phyloP scores from a whole-genome alignment of 2,113 vertebrate genomes.

The Neolamprologus caudopunctatus region DNA sequence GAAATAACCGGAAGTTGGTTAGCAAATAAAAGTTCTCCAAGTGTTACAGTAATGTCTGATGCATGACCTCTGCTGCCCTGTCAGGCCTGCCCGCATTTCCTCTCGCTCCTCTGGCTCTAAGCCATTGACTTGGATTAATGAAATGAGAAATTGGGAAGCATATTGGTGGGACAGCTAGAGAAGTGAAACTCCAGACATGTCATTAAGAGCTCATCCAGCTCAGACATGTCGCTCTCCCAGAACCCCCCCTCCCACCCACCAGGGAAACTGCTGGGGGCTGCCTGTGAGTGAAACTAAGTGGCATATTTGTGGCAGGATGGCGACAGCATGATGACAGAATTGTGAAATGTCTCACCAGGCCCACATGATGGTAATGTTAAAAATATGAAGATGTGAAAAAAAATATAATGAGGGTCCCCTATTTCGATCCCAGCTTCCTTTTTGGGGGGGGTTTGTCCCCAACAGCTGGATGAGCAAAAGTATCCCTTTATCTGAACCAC shows the following conservation, averaged over 20 bases:
- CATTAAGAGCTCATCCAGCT: background rate
- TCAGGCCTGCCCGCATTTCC: background rate
- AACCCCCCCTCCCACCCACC: background rate
- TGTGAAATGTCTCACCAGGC: background rate
- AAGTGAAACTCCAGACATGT: background rate
- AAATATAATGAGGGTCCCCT: background rate
- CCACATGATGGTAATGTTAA: background rate
- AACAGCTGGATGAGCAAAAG: background rate
- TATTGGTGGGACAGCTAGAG: background rate
- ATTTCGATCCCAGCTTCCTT: background rate
- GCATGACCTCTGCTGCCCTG: background rate
- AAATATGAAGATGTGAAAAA: background rate
- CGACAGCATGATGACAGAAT: background rate
- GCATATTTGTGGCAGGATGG: background rate
- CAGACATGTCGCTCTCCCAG: background rate
- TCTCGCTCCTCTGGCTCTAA: background rate
- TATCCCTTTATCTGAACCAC: background rate
- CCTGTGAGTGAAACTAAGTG: background rate
- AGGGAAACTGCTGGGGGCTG: background rate
- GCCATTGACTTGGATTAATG: background rate
- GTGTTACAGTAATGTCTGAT: background rate
- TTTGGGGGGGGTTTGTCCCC: background rate
- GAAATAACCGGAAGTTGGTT: background rate
- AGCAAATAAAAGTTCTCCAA: background rate
- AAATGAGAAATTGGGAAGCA: background rate